phyloP scores from a whole-genome alignment of 2,888 invertebrate genomes.

The Stenolophus ochropezus region DNA sequence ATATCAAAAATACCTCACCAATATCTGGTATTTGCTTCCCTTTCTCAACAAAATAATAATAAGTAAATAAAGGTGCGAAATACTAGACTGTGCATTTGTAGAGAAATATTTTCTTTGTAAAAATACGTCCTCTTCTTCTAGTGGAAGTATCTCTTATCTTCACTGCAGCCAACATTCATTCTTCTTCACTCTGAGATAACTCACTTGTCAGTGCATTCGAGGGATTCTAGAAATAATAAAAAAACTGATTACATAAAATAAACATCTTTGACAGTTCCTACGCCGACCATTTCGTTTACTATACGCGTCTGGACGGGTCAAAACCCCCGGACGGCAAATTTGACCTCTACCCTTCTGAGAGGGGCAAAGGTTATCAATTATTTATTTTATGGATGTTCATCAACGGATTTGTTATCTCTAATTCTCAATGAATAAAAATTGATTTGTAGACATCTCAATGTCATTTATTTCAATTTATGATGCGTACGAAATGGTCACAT shows the following conservation, averaged over 20 bases:
- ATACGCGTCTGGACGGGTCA: slow-evolving; percentile 19
- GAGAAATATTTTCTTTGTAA: slow-evolving; percentile 17
- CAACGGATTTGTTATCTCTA: background rate
- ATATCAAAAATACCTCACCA: slow-evolving; percentile 54
- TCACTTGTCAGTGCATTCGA: slow-evolving; percentile 42
- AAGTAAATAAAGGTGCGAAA: slow-evolving; percentile 38
- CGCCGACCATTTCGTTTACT: slow-evolving; percentile 31
- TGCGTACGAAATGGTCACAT: slow-evolving; percentile 13
- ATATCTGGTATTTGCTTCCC: slow-evolving; percentile 12
- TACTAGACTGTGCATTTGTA: slow-evolving; percentile 9
- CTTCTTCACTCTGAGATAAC: slow-evolving; percentile 21
- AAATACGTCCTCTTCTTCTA: slow-evolving; percentile 9
- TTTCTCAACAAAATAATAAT: slow-evolving; percentile 17
- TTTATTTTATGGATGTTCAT: slow-evolving; percentile 23
- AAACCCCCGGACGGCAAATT: slow-evolving; percentile 25
- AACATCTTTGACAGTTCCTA: background rate
- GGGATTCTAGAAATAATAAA: slow-evolving; percentile 51
- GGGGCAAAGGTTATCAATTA: slow-evolving; percentile 52
- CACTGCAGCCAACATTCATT: slow-evolving; percentile 38
- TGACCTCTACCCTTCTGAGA: slow-evolving; percentile 30
- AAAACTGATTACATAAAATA: slow-evolving; percentile 31
- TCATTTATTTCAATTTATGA: slow-evolving; percentile 43
- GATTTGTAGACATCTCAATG: slow-evolving; percentile 50
- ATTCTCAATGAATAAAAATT: slow-evolving; percentile 34
- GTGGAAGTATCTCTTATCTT: slow-evolving; percentile 10